Evolutionary conservation across 2,797 vertebrate genomes (phyloP).

Genomic region (Hydrocynus forskahlii): DNA sequence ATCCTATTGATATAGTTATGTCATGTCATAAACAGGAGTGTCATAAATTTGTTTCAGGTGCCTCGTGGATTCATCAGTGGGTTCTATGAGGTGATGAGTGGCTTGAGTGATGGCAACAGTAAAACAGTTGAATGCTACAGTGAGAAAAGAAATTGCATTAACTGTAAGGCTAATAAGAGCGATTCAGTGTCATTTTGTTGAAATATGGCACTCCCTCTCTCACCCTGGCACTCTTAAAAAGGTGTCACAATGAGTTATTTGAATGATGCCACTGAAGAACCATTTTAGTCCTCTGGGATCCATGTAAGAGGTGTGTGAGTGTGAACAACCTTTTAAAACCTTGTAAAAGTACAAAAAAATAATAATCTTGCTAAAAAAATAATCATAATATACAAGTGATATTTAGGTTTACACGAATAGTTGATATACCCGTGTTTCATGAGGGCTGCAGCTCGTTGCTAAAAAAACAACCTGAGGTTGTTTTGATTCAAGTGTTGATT

Average conservation of each 20-base stretch:
- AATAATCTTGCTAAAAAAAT: no score
- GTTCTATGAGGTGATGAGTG: conserved; percentile 47
- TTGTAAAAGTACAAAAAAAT: no score
- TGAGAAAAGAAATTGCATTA: conserved; percentile 36
- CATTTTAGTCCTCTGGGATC: no score
- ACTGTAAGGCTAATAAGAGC: conserved; percentile 20
- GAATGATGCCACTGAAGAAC: no score
- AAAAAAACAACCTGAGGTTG: neutral
- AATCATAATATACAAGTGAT: neutral
- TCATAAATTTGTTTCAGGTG: conserved; percentile 49
- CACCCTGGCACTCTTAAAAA: neutral
- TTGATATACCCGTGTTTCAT: neutral
- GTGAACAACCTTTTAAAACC: no score
- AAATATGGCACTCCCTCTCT: conserved; percentile 3
- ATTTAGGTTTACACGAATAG: neutral
- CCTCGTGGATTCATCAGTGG: conserved; percentile 46
- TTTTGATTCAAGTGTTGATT: neutral
- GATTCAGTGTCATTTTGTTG: neutral
- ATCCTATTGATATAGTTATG: conserved; percentile 47
- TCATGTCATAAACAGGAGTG: conserved; percentile 53
- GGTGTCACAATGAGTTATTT: no score
- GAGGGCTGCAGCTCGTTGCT: neutral
- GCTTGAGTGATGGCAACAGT: conserved; percentile 30
- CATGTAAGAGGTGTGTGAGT: no score
- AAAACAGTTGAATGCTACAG: conserved; percentile 46